Evolutionary conservation across 2,113 vertebrate genomes (phyloP).

Genomic region (Oryzias woworae): DNA sequence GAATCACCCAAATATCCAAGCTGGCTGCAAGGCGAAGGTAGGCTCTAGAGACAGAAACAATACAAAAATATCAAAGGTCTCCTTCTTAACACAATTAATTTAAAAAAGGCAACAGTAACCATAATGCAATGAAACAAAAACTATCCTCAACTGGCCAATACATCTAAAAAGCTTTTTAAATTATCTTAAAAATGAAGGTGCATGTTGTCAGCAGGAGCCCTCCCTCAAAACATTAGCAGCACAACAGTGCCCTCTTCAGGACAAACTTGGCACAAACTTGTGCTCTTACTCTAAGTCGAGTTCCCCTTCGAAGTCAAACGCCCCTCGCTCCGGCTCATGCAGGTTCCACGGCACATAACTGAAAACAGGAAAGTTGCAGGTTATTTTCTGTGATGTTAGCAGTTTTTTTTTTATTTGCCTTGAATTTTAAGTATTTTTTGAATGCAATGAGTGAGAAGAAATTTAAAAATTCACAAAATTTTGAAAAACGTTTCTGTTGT

Average conservation of each 20-base stretch:
- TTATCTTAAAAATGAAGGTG: not conserved
- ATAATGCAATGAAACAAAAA: no score
- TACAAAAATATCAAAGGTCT: no score
- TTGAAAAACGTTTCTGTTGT: not conserved
- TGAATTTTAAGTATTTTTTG: not conserved
- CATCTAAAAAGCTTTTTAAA: not conserved
- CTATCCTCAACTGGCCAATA: not conserved
- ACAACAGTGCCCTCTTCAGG: conserved; percentile 57
- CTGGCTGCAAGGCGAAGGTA: conserved; percentile 83
- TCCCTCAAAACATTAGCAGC: not conserved
- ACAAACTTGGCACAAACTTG: not conserved
- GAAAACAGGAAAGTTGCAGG: conserved; percentile 5
- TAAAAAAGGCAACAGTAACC: no score
- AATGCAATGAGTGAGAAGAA: no score
- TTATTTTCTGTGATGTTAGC: not conserved
- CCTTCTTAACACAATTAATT: no score
- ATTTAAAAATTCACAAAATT: no score
- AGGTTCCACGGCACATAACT: conserved; percentile 96
- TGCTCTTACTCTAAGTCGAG: conserved; percentile 87
- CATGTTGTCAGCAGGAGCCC: not conserved
- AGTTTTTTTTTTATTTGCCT: not conserved
- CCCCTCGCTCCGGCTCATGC: conserved; percentile 85
- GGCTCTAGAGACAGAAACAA: conserved; percentile 67
- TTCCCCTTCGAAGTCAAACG: conserved; percentile 85
- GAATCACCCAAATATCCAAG: conserved; percentile 87